These are phyloP conservation scores for Melanchra persicariae DNA, from an alignment of 2,888 invertebrate genomes.

Conservation along the genomic window DNA sequence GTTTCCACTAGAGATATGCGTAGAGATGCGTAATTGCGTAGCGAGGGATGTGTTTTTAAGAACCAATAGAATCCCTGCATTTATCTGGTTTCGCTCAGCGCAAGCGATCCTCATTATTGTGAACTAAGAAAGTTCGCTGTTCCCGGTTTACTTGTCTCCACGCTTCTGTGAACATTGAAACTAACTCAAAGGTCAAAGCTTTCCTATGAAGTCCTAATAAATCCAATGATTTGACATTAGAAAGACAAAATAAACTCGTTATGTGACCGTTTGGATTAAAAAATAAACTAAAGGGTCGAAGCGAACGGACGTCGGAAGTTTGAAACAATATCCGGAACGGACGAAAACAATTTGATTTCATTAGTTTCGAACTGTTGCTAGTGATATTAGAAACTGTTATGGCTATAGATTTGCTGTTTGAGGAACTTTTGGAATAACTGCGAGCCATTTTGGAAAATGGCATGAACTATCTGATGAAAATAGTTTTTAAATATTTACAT, in stretches of 20 bases:
- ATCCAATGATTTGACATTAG: conserved; percentile 7
- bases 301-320: conserved; percentile 33
- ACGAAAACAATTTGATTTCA: conserved; percentile 53
- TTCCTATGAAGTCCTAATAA: background rate
- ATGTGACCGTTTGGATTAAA: conserved; percentile 30
- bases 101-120: background rate
- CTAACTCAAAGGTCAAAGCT: background rate
- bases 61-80: too few species aligned
- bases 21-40: too few species aligned
- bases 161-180: background rate
- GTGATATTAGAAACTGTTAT: conserved; percentile 27
- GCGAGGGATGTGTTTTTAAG: too few species aligned
- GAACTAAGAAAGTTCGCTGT: background rate
- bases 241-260: conserved; percentile 28
- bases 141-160: background rate
- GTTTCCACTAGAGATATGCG: too few species aligned
- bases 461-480: background rate
- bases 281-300: conserved; percentile 52
- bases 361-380: conserved; percentile 47
- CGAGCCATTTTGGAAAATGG: background rate
- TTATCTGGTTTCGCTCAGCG: too few species aligned
- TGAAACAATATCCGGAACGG: conserved; percentile 51
- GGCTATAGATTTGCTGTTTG: conserved; percentile 1
- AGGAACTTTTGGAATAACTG: background rate
- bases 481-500: background rate